Conservation (phyloP, 1,140 invertebrate species). For the Lucilia sericata region DNA sequence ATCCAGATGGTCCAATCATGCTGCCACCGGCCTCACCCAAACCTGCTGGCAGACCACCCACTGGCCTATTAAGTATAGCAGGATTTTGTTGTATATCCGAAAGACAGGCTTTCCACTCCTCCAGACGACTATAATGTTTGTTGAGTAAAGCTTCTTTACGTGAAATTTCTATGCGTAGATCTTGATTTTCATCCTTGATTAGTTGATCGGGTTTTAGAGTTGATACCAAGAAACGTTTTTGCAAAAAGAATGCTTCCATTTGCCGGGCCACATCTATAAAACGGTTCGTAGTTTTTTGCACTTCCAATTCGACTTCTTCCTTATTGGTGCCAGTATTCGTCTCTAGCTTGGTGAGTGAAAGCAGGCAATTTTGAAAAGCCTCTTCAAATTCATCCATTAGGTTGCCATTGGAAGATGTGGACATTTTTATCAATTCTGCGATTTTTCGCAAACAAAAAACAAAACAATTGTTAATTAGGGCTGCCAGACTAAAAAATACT, state of each 20-base stretch:
- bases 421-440: conserved; percentile 70
- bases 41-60: conserved; percentile 12
- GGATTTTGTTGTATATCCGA: conserved; percentile 74
- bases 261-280: conserved; percentile 92
- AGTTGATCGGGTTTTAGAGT: conserved; percentile 91
- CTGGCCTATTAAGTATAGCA: conserved; percentile 56
- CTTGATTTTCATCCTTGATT: conserved; percentile 90
- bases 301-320: conserved; percentile 85
- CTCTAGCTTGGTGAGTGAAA: conserved; percentile 83
- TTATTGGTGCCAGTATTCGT: conserved; percentile 79
- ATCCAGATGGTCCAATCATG: conserved; percentile 53
- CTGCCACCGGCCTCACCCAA: not conserved
- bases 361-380: conserved; percentile 88
- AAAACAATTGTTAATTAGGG: too few relatives aligned
- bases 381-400: conserved; percentile 88
- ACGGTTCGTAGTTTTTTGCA: conserved; percentile 84
- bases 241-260: conserved; percentile 94
- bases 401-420: conserved; percentile 83
- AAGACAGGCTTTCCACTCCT: conserved; percentile 88
- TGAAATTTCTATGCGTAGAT: conserved; percentile 83
- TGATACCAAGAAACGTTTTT: conserved; percentile 90
- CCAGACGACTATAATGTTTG: conserved; percentile 90
- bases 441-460: too few relatives aligned
- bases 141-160: conserved; percentile 90
- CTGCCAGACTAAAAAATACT: too few relatives aligned